Conservation (phyloP, 2,113 vertebrate genomes). For the Cariama cristata region DNA sequence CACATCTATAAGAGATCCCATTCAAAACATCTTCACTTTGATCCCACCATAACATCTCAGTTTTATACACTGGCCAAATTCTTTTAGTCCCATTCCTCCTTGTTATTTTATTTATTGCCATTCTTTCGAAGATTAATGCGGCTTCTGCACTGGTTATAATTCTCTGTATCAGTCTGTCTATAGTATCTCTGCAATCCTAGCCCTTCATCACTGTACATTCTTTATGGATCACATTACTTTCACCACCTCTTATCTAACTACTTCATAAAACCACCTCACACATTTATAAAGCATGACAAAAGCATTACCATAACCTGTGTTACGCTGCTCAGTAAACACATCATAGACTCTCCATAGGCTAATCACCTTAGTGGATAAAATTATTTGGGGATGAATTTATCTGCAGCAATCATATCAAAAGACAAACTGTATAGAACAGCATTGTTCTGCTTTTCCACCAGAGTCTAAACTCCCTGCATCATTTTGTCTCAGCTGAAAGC, state of each 20-base stretch:
- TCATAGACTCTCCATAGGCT: constrained; percentile 19
- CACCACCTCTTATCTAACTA: constrained; percentile 54
- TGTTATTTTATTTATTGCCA: constrained; percentile 40
- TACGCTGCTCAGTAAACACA: constrained; percentile 9
- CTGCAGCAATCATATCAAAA: constrained; percentile 39
- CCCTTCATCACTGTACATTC: constrained; percentile 13
- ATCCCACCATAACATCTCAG: background rate
- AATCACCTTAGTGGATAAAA: constrained; percentile 58
- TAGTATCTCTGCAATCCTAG: constrained; percentile 21
- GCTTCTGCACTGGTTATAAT: constrained; percentile 3
- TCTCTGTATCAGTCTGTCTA: constrained; percentile 32
- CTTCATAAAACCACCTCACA: constrained; percentile 40
- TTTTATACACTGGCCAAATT: background rate
- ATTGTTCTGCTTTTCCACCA: background rate
- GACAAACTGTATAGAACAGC: background rate
- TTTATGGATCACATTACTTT: constrained; percentile 57
- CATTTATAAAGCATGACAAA: constrained; percentile 49
- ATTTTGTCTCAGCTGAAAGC: background rate
- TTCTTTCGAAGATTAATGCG: constrained; percentile 30
- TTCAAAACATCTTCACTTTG: background rate
- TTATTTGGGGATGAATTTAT: constrained; percentile 35
- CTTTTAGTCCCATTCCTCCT: background rate
- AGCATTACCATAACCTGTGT: constrained; percentile 46
- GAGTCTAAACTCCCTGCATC: background rate
- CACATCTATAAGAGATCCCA: background rate